Evolutionary conservation across 1,140 invertebrate species (phyloP).

Genomic region (Drosophila sulfurigaster): DNA sequence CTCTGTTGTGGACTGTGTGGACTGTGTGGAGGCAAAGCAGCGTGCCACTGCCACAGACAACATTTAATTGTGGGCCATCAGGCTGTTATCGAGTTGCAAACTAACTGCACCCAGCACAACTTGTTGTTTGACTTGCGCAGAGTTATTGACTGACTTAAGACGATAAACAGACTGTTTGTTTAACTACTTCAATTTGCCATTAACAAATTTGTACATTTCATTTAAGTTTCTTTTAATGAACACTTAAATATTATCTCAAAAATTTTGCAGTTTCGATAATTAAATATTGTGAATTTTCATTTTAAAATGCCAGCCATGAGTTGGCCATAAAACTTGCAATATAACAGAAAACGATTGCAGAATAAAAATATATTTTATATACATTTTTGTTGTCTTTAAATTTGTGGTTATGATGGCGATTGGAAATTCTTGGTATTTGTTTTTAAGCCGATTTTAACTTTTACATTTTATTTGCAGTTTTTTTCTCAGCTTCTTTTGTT

Average conservation of each 20-base stretch:
- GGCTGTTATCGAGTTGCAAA: slow-evolving; percentile 25
- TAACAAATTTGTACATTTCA: slow-evolving; percentile 6
- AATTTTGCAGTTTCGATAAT: background rate
- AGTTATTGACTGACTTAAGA: slow-evolving; percentile 27
- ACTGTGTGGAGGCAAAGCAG: background rate
- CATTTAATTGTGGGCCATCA: slow-evolving; percentile 21
- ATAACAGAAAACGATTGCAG: no score
- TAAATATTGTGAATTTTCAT: background rate
- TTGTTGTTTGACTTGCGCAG: slow-evolving; percentile 19
- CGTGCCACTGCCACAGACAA: background rate
- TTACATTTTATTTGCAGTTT: no score
- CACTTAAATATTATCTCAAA: slow-evolving; percentile 5
- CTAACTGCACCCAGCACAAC: slow-evolving; percentile 40
- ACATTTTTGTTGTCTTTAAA: no score
- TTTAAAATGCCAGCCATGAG: background rate
- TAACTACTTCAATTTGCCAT: slow-evolving; percentile 28
- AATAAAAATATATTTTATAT: background rate
- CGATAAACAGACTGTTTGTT: slow-evolving; percentile 24
- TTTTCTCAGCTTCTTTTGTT: background rate
- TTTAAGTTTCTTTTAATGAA: background rate
- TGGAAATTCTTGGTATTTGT: no score
- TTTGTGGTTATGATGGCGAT: no score
- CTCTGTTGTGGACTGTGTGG: background rate
- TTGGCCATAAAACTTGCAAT: background rate
- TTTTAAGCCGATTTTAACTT: background rate